These are phyloP conservation scores for Dolichoris vasculosae DNA, from an alignment of 1,140 invertebrate species.

Conservation along the genomic window DNA sequence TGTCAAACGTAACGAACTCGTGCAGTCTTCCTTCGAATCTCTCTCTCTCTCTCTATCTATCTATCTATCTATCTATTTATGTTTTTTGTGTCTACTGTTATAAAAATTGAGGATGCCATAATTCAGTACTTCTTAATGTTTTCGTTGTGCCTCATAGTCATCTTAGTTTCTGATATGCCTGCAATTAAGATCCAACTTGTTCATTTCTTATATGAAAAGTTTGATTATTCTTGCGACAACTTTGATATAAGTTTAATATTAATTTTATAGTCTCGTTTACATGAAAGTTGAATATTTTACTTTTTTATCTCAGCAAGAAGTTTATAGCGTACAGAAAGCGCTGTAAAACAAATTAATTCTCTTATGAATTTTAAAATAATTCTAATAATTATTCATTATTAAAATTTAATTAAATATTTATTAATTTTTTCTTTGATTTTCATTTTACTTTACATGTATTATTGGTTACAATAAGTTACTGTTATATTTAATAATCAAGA, in stretches of 20 bases:
- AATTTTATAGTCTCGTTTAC: constrained; percentile 4
- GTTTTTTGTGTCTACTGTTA: neutral
- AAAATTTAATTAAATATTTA: too few species aligned
- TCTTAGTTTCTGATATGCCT: neutral
- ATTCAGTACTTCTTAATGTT: neutral
- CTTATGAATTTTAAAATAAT: too few species aligned
- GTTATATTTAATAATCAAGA: too few species aligned
- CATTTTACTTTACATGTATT: too few species aligned
- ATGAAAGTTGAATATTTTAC: neutral
- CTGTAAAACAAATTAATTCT: too few species aligned
- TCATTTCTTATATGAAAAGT: constrained; percentile 60
- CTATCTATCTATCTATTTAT: neutral
- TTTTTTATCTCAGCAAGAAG: too few species aligned
- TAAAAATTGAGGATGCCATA: too few species aligned
- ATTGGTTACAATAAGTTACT: too few species aligned
- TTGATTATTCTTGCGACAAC: constrained; percentile 75
- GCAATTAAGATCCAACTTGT: constrained; percentile 13
- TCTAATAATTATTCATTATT: too few species aligned
- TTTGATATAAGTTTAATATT: constrained; percentile 54
- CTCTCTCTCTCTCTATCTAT: neutral
- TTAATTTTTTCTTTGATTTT: too few species aligned
- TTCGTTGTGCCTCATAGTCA: neutral
- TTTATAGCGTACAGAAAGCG: too few species aligned
- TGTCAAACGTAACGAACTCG: constrained; percentile 73
- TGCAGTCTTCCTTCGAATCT: neutral